Evolutionary conservation across 2,113 vertebrate species (phyloP).

Genomic region (Epinephelus fuscoguttatus): DNA sequence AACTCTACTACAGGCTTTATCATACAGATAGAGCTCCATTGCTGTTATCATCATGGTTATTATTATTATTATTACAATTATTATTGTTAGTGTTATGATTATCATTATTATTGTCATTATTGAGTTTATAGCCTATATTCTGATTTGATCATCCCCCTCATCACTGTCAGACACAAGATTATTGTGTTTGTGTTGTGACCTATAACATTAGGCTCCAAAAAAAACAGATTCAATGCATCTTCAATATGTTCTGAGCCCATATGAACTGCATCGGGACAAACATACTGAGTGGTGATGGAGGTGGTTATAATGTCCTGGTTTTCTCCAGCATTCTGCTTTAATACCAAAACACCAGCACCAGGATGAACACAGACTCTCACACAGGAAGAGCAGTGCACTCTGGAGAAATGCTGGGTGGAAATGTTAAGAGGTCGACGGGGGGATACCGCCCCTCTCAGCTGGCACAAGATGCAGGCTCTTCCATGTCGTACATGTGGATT

Average conservation of each 20-base stretch:
- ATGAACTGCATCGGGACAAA: constrained; percentile 79
- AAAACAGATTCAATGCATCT: constrained; percentile 46
- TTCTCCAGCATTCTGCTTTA: constrained; percentile 57
- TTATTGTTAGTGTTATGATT: constrained; percentile 59
- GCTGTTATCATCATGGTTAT: constrained; percentile 55
- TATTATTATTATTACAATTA: constrained; percentile 60
- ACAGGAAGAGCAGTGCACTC: constrained; percentile 78
- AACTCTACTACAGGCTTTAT: constrained; percentile 54
- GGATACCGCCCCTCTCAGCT: constrained; percentile 27
- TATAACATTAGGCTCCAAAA: constrained; percentile 43
- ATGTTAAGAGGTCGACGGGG: constrained; percentile 9
- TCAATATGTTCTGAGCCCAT: constrained; percentile 62
- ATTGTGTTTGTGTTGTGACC: constrained; percentile 49
- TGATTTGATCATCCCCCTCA: constrained; percentile 49
- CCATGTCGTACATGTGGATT: constrained; percentile 69
- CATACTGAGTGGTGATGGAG: constrained; percentile 70
- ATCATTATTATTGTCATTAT: constrained; percentile 46
- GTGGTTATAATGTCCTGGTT: constrained; percentile 51
- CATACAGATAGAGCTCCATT: constrained; percentile 50
- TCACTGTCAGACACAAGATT: constrained; percentile 50
- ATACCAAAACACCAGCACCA: constrained; percentile 73
- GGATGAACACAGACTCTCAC: constrained; percentile 77
- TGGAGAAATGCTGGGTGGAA: constrained; percentile 69
- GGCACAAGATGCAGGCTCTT: constrained; percentile 80
- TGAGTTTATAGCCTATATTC: constrained; percentile 51